Base-by-base conservation (phyloP, 2,113 vertebrate species). In the Sturnus vulgaris region DNA sequence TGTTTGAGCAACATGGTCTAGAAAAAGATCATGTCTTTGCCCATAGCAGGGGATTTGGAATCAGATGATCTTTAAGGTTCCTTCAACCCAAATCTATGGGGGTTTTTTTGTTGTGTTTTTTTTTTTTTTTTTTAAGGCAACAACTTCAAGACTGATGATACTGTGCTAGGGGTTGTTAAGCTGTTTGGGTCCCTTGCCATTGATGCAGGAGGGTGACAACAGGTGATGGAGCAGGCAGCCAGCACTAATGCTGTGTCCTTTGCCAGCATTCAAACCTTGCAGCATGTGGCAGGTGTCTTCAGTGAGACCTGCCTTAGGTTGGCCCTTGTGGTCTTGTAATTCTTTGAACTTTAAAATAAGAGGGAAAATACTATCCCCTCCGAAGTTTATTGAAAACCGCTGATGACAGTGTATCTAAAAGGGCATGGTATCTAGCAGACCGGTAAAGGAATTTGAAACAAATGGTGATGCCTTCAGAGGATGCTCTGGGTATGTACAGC, bases 231-330 rank as follows among this genome's bases (percentile, higher is more conserved):
- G 27, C 61, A 31, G 27, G 30, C 57, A n/a, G 24, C 64, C 17
- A 18, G 42, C 11, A 8, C 53, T 46, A 22, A 8, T 1, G 5
- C 44, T 28, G 33, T 9, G 7, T 60, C 12, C 1, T 50, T 42
- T 60, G 33, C 19, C 52, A 52, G 24, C 8, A 28, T 53, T 76
- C 24, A 68, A 13, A 88, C 22, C 13, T 30, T 37, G 1, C 3
- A 12, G 10, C 2, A 0, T 0, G 0, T 14, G 24, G 22, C 9
- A 11, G 7, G 2, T 56, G 21, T 53, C 61, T n/a, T 49, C 47
- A 14, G 24, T 22, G 59, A 72, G 55, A 23, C 8, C 40, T 69
- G 7, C 25, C 15, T 70, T 35, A 61, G n/a, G 33, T 12, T 77
- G 78, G 21, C 33, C 6, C 8, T 68, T 3, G 0, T 12, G 42